phyloP scores from a whole-genome alignment of 2,113 vertebrate genomes.

The Proteles cristata region DNA sequence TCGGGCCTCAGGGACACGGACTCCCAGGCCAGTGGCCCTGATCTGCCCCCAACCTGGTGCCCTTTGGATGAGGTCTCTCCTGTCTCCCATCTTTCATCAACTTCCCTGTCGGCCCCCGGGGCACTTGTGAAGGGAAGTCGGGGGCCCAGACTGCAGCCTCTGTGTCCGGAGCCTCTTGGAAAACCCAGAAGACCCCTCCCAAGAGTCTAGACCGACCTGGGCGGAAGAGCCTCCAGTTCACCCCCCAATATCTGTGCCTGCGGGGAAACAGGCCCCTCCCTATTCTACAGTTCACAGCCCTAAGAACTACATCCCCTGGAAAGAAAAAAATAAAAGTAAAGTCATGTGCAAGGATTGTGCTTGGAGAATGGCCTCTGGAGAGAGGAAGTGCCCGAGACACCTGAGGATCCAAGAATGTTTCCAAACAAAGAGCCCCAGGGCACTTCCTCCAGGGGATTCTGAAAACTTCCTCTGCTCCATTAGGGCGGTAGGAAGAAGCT shows the following conservation, averaged over 20 bases:
- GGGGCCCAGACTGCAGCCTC: neutral
- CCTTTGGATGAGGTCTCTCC: neutral
- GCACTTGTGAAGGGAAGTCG: neutral
- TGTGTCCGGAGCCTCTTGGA: conserved; percentile 33
- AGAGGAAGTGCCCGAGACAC: conserved; percentile 64
- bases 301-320: neutral
- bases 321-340: conserved; percentile 61
- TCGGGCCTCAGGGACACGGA: neutral
- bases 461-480: conserved; percentile 48
- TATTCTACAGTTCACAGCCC: conserved; percentile 4
- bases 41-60: neutral
- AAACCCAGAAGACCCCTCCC: conserved; percentile 22
- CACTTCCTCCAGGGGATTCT: conserved; percentile 58
- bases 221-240: neutral
- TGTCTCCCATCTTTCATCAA: neutral
- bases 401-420: conserved; percentile 74
- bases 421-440: conserved; percentile 75
- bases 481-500: conserved; percentile 28
- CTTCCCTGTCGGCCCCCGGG: neutral
- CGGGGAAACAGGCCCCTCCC: neutral
- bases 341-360: conserved; percentile 63
- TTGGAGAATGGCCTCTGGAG: conserved; percentile 59
- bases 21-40: neutral
- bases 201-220: neutral
- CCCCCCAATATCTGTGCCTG: neutral